Base-by-base conservation (phyloP, 2,113 vertebrate genomes). In the Clarias magur region DNA sequence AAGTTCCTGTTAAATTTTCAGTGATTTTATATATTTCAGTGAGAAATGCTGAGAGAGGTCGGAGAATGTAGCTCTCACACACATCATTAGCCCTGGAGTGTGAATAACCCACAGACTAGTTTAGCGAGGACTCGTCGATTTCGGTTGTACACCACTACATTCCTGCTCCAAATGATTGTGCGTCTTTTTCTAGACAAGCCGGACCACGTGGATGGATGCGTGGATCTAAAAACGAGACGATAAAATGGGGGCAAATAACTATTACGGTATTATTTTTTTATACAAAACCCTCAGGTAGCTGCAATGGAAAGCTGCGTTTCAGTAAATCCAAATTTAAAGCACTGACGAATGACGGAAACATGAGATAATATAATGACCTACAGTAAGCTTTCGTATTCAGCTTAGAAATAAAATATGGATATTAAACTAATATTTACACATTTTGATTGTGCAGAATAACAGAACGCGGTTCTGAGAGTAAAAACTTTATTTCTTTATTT, bases 61-160 rank as follows among this genome's bases (percentile, higher is more conserved):
- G 2, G 38, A 62, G 79, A 81, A 62, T 62, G 59, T 42, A 23
- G 34, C 17, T 0, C 17, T 15, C 9, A 57, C 78, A 82, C 86
- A 60, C 2, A 60, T 59, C 90, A 90, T 94, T 92, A 91, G 90
- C 90, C 82, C 62, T 0, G 65, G 11, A 85, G 85, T 89, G 94
- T 91, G 91, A 95, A 95, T 94, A 90, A 91, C 84, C 88, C 10
- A n/a, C 89, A 84, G 80, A 91, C 91, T 92, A 92, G 92, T 82
- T 86, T 91, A 89, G 89, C 89, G 83, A 89, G 90, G 89, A 91
- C 92, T 91, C 60, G 91, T 83, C 86, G 91, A 88, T 93, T 95
- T 93, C 93, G 78, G 82, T 79, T 91, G 87, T 91, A 94, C 90
- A 95, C 88, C 88, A 93, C 92, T 6, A 95, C 94, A 95, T 95